Conservation (phyloP, 1,140 invertebrate genomes). For the Drosophila nebulosa region DNA sequence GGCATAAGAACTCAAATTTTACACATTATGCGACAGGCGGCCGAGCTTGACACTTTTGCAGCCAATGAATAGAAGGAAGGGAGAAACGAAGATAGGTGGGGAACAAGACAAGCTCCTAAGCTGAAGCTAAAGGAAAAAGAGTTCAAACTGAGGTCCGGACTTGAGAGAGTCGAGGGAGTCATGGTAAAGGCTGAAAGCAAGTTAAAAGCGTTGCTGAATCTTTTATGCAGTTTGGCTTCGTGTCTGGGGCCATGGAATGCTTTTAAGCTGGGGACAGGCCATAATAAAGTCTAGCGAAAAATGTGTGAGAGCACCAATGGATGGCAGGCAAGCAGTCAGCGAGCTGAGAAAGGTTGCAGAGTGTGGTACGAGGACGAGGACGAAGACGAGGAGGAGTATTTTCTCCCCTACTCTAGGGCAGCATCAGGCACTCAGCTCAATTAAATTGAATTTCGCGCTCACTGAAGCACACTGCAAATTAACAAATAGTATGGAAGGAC, state of each 20-base stretch:
- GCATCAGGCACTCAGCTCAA: slow-evolving; percentile 75
- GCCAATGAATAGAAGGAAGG: slow-evolving; percentile 38
- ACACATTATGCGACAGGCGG: slow-evolving; percentile 72
- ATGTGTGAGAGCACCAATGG: slow-evolving; percentile 64
- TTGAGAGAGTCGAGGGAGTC: not conserved
- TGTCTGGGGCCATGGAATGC: slow-evolving; percentile 56
- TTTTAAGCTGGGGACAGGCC: slow-evolving; percentile 67
- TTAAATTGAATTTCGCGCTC: slow-evolving; percentile 79
- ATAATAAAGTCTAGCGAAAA: slow-evolving; percentile 73
- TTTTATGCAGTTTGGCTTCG: slow-evolving; percentile 64
- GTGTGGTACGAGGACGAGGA: not conserved
- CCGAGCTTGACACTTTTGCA: slow-evolving; percentile 67
- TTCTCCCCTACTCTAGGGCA: not conserved
- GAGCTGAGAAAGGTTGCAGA: not conserved
- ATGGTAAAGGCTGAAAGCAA: slow-evolving; percentile 37
- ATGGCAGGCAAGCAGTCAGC: not conserved
- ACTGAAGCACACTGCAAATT: slow-evolving; percentile 78
- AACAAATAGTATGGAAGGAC: slow-evolving; percentile 59
- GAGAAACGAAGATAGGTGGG: not conserved
- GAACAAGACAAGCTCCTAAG: not conserved
- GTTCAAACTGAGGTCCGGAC: not conserved
- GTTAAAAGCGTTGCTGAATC: slow-evolving; percentile 78
- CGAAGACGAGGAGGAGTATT: slow-evolving; percentile 1
- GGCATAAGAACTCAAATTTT: slow-evolving; percentile 65
- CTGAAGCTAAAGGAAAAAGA: not conserved